These are phyloP conservation scores for Threskiornis aethiopicus DNA, from an alignment of 2,797 vertebrate species.

Conservation along the genomic window DNA sequence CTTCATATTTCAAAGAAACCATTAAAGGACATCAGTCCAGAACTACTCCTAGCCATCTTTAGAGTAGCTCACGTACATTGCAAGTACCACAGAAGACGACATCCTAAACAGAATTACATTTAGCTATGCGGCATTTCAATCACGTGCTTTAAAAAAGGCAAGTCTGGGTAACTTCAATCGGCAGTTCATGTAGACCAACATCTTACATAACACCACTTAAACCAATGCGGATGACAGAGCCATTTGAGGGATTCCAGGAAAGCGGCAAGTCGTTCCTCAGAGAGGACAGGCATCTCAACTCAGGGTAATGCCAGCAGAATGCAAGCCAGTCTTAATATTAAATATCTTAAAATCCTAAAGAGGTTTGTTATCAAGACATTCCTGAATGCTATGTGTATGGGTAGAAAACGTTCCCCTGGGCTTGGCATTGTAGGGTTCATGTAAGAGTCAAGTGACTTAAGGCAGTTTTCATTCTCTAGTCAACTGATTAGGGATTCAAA, in stretches of 20 bases:
- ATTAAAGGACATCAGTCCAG: background rate
- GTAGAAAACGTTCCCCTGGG: background rate
- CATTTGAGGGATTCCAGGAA: background rate
- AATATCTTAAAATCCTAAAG: background rate
- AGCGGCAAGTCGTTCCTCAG: rapidly evolving
- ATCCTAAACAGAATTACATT: background rate
- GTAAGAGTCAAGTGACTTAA: background rate
- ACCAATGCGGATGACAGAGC: background rate
- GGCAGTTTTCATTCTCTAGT: background rate
- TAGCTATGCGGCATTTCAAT: background rate
- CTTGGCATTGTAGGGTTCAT: rapidly evolving
- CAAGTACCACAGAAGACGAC: background rate
- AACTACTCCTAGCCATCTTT: background rate
- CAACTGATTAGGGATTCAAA: background rate
- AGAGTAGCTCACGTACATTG: background rate
- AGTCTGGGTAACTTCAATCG: background rate
- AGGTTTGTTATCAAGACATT: background rate
- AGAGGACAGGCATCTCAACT: background rate
- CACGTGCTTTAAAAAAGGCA: background rate
- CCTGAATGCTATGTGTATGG: background rate
- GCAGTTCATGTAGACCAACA: background rate
- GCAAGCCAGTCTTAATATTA: background rate
- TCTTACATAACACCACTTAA: background rate
- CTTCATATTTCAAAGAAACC: background rate
- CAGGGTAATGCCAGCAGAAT: background rate